A percentile compares a stretch with the other conserved stretches of the same genome.
Conservation (phyloP, 1,140 invertebrate genomes). For the Caerostris extrusa region DNA sequence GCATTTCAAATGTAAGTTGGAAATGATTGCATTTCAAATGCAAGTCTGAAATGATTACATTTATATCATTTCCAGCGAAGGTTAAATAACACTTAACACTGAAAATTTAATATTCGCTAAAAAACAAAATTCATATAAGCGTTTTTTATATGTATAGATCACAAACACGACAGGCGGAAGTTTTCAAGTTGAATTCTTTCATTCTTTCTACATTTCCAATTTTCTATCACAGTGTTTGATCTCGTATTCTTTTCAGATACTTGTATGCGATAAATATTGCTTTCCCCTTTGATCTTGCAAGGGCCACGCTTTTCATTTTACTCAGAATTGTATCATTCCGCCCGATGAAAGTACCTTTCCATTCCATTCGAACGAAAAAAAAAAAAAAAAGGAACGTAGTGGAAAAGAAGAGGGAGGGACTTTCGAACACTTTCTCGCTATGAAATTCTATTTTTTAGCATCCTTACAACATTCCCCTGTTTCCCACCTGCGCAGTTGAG, state of each 20-base stretch:
- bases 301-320: constrained; percentile 53
- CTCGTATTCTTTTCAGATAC: constrained; percentile 41
- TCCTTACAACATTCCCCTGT: constrained; percentile 56
- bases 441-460: constrained; percentile 70
- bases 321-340: constrained; percentile 47
- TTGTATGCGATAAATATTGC: constrained; percentile 58
- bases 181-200: not conserved
- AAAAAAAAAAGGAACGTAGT: not conserved
- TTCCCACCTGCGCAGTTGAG: constrained; percentile 59
- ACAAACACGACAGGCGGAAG: not conserved
- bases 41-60: too few species aligned
- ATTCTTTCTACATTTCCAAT: constrained; percentile 43
- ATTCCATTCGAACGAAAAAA: constrained; percentile 32
- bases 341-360: constrained; percentile 34
- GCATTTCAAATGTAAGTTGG: too few species aligned
- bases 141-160: too few species aligned
- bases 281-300: not conserved
- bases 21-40: too few species aligned
- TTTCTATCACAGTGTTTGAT: constrained; percentile 48
- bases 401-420: not conserved
- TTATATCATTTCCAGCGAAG: too few species aligned
- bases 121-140: too few species aligned
- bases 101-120: too few species aligned
- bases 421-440: constrained; percentile 58
- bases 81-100: too few species aligned